Conservation (phyloP, 2,113 vertebrate species). For the Montifringilla adamsi region DNA sequence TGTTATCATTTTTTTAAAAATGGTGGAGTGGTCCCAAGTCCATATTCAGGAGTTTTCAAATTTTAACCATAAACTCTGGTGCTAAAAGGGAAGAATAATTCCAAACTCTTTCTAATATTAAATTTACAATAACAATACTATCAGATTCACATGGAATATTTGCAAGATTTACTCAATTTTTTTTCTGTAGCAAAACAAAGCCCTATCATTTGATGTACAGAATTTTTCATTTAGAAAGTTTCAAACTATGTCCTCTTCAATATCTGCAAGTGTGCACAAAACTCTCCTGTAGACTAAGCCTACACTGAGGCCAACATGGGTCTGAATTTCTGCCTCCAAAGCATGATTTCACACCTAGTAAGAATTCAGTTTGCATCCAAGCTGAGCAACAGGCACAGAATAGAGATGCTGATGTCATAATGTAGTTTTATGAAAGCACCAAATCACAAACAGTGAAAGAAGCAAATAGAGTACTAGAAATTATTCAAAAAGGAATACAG, state of each 20-base stretch:
- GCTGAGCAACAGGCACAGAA: neutral
- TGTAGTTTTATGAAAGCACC: neutral
- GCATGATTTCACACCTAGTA: neutral
- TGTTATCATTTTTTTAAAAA: neutral
- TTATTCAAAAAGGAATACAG: neutral
- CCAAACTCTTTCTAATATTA: neutral
- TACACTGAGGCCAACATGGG: neutral
- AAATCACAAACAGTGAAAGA: neutral
- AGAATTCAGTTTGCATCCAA: neutral
- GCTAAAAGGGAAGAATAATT: neutral
- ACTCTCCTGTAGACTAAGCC: neutral
- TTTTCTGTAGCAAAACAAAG: neutral
- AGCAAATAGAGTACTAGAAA: neutral
- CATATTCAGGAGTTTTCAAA: neutral
- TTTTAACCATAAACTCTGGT: neutral
- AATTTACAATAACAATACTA: neutral
- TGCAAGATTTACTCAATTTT: neutral
- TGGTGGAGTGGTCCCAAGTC: neutral
- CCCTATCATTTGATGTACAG: neutral
- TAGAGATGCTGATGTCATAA: neutral
- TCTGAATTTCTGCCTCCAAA: neutral
- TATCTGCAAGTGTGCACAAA: neutral
- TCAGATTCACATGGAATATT: rapidly evolving
- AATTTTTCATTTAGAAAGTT: neutral
- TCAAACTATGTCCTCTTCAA: neutral